Evolutionary conservation across 2,797 vertebrate species (phyloP), one percentile per base, ranked within the genome.

Genomic region (Gymnothorax javanicus): DNA sequence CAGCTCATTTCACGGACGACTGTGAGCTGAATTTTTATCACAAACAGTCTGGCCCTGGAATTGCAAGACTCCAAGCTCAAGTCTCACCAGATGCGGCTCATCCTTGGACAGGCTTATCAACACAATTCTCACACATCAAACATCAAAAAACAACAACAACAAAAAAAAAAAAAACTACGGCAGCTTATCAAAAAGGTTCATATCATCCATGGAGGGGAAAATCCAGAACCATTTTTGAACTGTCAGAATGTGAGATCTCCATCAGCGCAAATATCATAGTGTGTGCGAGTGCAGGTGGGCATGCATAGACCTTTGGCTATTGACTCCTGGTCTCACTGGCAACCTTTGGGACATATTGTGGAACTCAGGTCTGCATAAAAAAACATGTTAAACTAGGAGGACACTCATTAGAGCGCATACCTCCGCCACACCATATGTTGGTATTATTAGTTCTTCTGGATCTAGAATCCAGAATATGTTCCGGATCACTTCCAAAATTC

Each of bases 21-120:
- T 3, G 67, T 15, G 84, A 71, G 58, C 83, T 33, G 75, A 73
- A 87, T 87, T 82, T 79, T 23, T 33, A 79, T 54, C 13, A 52
- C 33, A 54, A 52, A 54, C 75, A 7, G 6, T 79, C 43, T 54
- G 3, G 13, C 12, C 6, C 5, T 52, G 7, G 43, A 52, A 54
- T 20, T 23, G 9, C 20, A 17, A 79, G 75, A 54, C 7, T 8
- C 15, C 17, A 2, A 54, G 54, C 8, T 33, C 23, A 15, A 79
- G 75, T 52, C 43, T 7, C 50, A 43, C 50, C 50, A 79, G 6
- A 27, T 50, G 73, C 3, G 7, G 17, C 73, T 11, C 17, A 7
- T 50, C 43, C 12, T 77, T 15, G 13, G 13, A 12, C 73, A 77
- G 33, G 4, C 73, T 77, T 77, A 77, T 50, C 73, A 17, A 52